Percentiles rank a stretch among this genome's conserved stretches.
Conservation (phyloP, 2,888 invertebrate species). For the Xanthostigma xanthostigma region DNA sequence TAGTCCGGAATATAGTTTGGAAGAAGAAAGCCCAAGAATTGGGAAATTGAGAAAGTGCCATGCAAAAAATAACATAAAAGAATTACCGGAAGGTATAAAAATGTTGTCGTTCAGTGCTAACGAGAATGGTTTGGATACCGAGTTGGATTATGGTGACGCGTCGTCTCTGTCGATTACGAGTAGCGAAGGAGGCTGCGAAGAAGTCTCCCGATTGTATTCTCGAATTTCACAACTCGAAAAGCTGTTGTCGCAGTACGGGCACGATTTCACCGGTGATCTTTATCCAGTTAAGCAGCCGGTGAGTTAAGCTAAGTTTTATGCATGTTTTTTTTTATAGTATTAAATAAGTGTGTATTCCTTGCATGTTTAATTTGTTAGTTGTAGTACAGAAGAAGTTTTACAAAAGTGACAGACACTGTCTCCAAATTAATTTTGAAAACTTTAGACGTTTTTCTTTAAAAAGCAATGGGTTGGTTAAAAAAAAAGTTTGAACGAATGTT, state of each 20-base stretch:
- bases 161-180: conserved; percentile 20
- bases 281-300: conserved; percentile 16
- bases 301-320: conserved; percentile 13
- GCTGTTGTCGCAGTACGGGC: conserved; percentile 22
- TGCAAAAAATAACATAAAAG: conserved; percentile 24
- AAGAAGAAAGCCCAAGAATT: conserved; percentile 37
- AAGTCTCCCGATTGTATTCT: conserved; percentile 22
- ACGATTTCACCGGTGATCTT: conserved; percentile 5
- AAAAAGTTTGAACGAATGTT: too few species aligned
- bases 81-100: conserved; percentile 27
- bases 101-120: conserved; percentile 25
- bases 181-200: conserved; percentile 14
- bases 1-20: conserved; percentile 19
- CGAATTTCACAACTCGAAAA: conserved; percentile 27
- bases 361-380: too few species aligned
- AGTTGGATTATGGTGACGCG: conserved; percentile 25
- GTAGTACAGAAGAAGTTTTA: too few species aligned
- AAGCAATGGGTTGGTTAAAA: too few species aligned
- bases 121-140: conserved; percentile 29
- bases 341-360: too few species aligned
- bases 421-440: too few species aligned
- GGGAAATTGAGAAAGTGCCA: conserved; percentile 43
- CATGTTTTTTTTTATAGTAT: too few species aligned
- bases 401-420: too few species aligned
- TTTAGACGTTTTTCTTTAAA: too few species aligned